Evolutionary conservation across 92 coral and sea anemone genomes (phyloP).

Genomic region (Palythoa grandis): DNA sequence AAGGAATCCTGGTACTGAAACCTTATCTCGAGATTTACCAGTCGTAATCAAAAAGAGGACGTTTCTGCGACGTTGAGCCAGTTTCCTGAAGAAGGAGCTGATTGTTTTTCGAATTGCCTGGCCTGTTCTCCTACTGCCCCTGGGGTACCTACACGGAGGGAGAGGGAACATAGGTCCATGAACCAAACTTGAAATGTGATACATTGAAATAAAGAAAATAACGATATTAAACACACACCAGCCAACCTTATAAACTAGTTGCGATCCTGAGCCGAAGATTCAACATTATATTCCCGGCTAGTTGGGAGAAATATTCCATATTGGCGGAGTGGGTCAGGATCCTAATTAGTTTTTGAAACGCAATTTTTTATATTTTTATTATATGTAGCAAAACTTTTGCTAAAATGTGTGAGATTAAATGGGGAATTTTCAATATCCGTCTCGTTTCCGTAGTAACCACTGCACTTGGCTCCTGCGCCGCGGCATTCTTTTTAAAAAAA

Average conservation of each 20-base stretch:
- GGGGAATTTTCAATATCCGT: too few species aligned
- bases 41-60: constrained; percentile 77
- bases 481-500: too few species aligned
- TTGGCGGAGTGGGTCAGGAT: too few species aligned
- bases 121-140: constrained; percentile 23
- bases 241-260: too few species aligned
- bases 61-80: constrained; percentile 8
- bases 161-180: background rate
- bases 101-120: background rate
- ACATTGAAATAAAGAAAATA: too few species aligned
- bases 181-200: background rate
- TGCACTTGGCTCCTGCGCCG: too few species aligned
- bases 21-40: constrained; percentile 73
- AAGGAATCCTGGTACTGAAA: constrained; percentile 43
- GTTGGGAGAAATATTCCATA: too few species aligned
- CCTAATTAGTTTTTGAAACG: background rate
- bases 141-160: constrained; percentile 2
- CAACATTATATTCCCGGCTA: too few species aligned
- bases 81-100: constrained; percentile 1
- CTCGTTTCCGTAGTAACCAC: too few species aligned
- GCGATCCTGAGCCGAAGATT: too few species aligned
- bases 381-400: too few species aligned
- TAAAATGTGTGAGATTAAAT: background rate
- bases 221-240: too few species aligned
- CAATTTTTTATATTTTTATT: background rate